Percentiles rank a stretch among this genome's conserved stretches.
phyloP scores from a whole-genome alignment of 2,113 vertebrate species.

The Cyprinus carpio region DNA sequence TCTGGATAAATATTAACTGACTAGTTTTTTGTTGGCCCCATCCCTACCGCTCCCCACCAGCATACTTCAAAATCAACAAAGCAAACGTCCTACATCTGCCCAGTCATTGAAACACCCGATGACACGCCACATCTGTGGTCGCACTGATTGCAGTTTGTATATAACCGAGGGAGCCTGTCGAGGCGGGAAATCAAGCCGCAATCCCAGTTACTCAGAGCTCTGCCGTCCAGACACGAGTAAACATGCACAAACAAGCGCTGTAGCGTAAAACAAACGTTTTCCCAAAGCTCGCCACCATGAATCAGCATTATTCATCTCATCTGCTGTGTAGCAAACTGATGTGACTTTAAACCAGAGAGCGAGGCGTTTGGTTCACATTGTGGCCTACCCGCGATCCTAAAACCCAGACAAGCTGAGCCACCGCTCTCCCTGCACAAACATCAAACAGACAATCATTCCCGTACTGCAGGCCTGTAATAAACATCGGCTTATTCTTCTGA shows the following conservation, averaged over 20 bases:
- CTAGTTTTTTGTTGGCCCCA: neutral
- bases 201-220: conserved; percentile 1
- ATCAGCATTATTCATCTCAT: conserved; percentile 67
- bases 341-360: conserved; percentile 37
- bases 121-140: conserved; percentile 5
- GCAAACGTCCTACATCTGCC: conserved; percentile 1
- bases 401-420: neutral
- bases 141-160: conserved; percentile 19
- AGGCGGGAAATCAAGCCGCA: conserved; percentile 25
- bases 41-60: neutral
- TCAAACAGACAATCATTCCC: conserved; percentile 55
- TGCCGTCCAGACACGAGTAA: conserved; percentile 5
- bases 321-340: conserved; percentile 17
- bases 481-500: conserved; percentile 22
- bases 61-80: conserved; percentile 27
- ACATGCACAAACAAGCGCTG: conserved; percentile 20
- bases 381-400: conserved; percentile 35
- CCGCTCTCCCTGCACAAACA: conserved; percentile 53
- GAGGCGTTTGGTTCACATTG: conserved; percentile 70
- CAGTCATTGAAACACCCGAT: conserved; percentile 16
- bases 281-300: conserved; percentile 64
- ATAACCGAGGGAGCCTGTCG: neutral
- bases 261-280: conserved; percentile 75
- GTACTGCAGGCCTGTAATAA: conserved; percentile 33
- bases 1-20: neutral